phyloP scores from a whole-genome alignment of 2,113 vertebrate species.

The Cyprinodon tularosa region DNA sequence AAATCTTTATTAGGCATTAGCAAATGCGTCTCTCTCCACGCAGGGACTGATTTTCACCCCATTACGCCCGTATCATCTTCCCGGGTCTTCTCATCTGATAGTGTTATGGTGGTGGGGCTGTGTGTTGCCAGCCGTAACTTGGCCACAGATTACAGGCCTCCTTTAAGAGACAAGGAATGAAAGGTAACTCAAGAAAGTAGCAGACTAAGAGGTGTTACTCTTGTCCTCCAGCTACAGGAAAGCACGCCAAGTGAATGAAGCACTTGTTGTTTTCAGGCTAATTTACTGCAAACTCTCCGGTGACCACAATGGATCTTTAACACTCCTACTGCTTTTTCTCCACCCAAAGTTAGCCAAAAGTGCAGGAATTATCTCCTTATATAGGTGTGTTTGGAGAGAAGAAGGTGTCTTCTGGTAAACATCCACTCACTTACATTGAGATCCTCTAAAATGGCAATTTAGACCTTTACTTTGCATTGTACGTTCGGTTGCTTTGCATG shows the following conservation, averaged over 20 bases:
- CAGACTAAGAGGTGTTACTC: constrained; percentile 30
- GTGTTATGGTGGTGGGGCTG: constrained; percentile 46
- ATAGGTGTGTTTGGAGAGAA: not conserved
- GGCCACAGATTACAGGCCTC: constrained; percentile 41
- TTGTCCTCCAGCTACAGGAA: constrained; percentile 22
- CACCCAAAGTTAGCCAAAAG: not conserved
- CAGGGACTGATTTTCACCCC: constrained; percentile 57
- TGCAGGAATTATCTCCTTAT: not conserved
- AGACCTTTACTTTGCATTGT: constrained; percentile 47
- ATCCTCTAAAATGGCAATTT: not conserved
- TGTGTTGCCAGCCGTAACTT: constrained; percentile 52
- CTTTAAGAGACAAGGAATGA: constrained; percentile 45
- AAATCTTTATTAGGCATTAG: constrained; percentile 62
- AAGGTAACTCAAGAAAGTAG: constrained; percentile 40
- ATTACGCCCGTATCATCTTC: constrained; percentile 66
- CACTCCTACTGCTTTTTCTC: not conserved
- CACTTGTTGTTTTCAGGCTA: constrained; percentile 31
- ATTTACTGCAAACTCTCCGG: constrained; percentile 9
- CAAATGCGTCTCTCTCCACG: constrained; percentile 60
- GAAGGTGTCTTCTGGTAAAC: not conserved
- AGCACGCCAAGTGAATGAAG: constrained; percentile 11
- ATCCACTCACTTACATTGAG: too few relatives aligned
- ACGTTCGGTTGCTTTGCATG: constrained; percentile 34
- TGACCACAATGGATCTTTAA: not conserved
- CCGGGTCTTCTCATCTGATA: constrained; percentile 55